phyloP scores from a whole-genome alignment of 2,888 invertebrate species.

The Hyppa rectilinea region DNA sequence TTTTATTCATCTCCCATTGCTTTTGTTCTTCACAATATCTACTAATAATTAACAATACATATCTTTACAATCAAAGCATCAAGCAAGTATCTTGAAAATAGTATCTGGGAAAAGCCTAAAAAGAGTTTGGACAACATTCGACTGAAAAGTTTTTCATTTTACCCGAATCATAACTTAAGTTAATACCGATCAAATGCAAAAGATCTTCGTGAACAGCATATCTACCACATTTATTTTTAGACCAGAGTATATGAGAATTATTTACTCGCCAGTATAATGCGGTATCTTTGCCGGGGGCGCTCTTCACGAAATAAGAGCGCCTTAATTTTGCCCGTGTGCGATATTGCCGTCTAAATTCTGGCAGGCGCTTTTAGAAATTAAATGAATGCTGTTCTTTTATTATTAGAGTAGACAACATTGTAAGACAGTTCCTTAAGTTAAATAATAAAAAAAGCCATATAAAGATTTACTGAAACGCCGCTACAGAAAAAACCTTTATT shows the following conservation, averaged over 20 bases:
- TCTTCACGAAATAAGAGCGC: conserved; percentile 36
- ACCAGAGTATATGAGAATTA: conserved; percentile 18
- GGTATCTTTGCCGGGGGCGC: conserved; percentile 38
- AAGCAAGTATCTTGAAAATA: too few relatives aligned
- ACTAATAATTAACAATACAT: too few relatives aligned
- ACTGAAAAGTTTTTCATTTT: too few relatives aligned
- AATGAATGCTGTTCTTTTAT: conserved; percentile 14
- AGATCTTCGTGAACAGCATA: conserved; percentile 17
- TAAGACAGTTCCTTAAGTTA: neutral
- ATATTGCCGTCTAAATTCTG: conserved; percentile 42
- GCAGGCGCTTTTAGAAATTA: conserved; percentile 49
- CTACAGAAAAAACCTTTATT: too few relatives aligned
- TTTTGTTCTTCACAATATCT: neutral
- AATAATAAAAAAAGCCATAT: neutral
- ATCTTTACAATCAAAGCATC: too few relatives aligned
- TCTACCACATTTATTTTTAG: conserved; percentile 33
- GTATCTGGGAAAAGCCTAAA: too few relatives aligned
- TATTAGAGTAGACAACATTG: neutral
- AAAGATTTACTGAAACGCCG: neutral
- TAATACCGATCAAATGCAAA: conserved; percentile 17
- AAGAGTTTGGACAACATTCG: too few relatives aligned
- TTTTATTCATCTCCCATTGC: neutral
- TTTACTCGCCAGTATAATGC: conserved; percentile 29
- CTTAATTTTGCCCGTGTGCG: conserved; percentile 41
- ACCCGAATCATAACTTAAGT: neutral